Conservation (phyloP, 2,797 vertebrate species). For the Chelmon rostratus region DNA sequence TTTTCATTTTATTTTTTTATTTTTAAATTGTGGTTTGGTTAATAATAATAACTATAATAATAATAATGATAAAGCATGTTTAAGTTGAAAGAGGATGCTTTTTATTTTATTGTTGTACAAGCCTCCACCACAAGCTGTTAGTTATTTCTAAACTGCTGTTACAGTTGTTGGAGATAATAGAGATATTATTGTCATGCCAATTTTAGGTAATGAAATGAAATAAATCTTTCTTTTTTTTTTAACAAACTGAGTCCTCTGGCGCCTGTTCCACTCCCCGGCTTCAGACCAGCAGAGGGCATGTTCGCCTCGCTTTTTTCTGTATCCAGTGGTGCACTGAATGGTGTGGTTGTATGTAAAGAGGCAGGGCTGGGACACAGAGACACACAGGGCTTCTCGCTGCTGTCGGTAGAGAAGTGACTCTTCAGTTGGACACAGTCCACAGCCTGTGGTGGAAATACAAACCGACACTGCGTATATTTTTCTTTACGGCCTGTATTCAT, state of each 20-base stretch:
- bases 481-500: no score
- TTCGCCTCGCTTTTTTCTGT: neutral
- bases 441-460: slow-evolving; percentile 24
- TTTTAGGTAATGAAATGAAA: neutral
- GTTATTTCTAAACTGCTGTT: no score
- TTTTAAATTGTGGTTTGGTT: neutral
- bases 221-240: neutral
- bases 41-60: no score
- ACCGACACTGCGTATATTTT: neutral
- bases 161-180: no score
- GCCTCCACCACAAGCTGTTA: neutral
- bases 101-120: neutral
- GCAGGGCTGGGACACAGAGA: slow-evolving; percentile 58
- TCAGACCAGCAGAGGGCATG: slow-evolving; percentile 55
- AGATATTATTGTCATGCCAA: neutral
- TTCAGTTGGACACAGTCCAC: slow-evolving; percentile 20
- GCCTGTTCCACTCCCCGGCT: neutral
- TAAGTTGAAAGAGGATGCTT: no score
- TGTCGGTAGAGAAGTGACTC: slow-evolving; percentile 37
- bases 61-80: no score
- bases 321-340: slow-evolving; percentile 33
- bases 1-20: neutral
- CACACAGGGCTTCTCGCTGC: slow-evolving; percentile 40
- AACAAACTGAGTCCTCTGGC: neutral
- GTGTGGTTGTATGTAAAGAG: slow-evolving; percentile 38